phyloP scores from a whole-genome alignment of 2,888 invertebrate species.

The Eilema caniola region DNA sequence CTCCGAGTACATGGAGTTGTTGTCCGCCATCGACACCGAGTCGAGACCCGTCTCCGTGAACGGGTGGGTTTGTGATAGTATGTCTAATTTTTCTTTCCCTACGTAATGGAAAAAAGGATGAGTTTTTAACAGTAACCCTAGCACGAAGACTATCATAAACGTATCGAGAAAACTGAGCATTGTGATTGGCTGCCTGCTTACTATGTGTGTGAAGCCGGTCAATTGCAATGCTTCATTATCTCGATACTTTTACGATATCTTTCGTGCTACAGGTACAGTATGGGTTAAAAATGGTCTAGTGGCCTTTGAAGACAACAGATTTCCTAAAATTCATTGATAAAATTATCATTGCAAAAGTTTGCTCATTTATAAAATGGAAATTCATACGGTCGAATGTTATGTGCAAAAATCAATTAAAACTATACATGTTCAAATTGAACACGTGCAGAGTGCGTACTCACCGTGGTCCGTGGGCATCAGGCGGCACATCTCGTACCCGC shows the following conservation, averaged over 20 bases:
- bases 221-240: too few species aligned
- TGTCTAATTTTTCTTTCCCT: slow-evolving; percentile 73
- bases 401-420: neutral
- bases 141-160: too few species aligned
- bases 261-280: too few species aligned
- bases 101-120: slow-evolving; percentile 4
- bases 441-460: slow-evolving; percentile 17
- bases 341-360: neutral
- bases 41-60: slow-evolving; percentile 61
- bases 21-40: slow-evolving; percentile 59
- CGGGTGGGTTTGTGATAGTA: slow-evolving; percentile 53
- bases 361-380: neutral
- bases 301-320: too few species aligned
- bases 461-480: slow-evolving; percentile 66
- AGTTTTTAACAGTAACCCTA: too few species aligned
- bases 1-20: slow-evolving; percentile 52
- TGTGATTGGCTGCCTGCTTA: too few species aligned
- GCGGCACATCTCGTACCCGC: slow-evolving; percentile 73
- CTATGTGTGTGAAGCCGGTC: too few species aligned
- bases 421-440: too few species aligned
- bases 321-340: too few species aligned
- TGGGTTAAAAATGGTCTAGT: too few species aligned
- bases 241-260: too few species aligned
- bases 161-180: too few species aligned
- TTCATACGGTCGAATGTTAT: neutral